Conservation (phyloP, 2,888 invertebrate genomes). For the Clostera curtula region DNA sequence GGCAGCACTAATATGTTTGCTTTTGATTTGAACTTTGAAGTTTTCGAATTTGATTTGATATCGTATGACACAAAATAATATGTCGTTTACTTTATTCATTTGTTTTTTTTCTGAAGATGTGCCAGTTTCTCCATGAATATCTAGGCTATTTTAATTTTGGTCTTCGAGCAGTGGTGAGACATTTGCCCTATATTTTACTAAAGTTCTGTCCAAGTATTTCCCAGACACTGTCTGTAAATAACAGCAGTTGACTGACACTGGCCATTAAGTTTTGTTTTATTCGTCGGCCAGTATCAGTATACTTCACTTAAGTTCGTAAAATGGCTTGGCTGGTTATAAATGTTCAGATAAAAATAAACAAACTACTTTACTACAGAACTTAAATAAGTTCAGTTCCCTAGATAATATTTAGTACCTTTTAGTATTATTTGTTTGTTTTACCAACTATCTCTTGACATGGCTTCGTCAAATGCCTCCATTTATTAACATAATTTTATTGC, state of each 20-base stretch:
- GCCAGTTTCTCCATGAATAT: constrained; percentile 46
- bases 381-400: too few species aligned
- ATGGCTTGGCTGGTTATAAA: constrained; percentile 38
- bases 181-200: constrained; percentile 7
- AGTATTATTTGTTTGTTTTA: too few species aligned
- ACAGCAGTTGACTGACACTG: constrained; percentile 23
- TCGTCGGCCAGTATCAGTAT: constrained; percentile 38
- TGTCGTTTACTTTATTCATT: constrained; percentile 38
- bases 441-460: too few species aligned
- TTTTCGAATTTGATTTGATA: constrained; percentile 37
- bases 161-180: constrained; percentile 31
- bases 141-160: constrained; percentile 25
- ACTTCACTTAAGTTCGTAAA: constrained; percentile 22
- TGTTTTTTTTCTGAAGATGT: constrained; percentile 49
- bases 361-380: constrained; percentile 15
- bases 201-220: constrained; percentile 15
- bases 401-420: too few species aligned
- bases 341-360: constrained; percentile 16
- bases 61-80: constrained; percentile 33
- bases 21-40: too few species aligned
- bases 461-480: too few species aligned
- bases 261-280: constrained; percentile 31
- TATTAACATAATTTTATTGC: too few species aligned
- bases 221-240: constrained; percentile 10
- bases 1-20: too few species aligned